Percentiles rank a stretch among this genome's conserved stretches.
phyloP scores from a whole-genome alignment of 2,888 invertebrate species.

The Rhyacophila evoluta region DNA sequence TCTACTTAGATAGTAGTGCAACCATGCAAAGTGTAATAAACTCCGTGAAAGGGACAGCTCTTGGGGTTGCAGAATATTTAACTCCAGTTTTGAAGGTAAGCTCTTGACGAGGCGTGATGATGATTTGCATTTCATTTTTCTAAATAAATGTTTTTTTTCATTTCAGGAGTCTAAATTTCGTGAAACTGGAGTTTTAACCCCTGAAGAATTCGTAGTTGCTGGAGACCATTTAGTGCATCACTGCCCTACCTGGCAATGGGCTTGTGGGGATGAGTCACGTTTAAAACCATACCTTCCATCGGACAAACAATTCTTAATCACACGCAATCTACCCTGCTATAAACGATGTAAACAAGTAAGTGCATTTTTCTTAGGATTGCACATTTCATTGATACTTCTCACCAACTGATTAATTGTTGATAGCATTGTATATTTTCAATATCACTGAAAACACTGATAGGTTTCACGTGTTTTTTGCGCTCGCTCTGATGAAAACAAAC shows the following conservation, averaged over 20 bases:
- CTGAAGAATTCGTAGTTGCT: slow-evolving; percentile 98
- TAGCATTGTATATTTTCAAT: too few relatives aligned
- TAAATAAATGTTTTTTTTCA: not conserved
- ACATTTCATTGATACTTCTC: not conserved
- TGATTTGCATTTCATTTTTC: slow-evolving; percentile 42
- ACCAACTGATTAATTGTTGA: not conserved
- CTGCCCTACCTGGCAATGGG: slow-evolving; percentile 99
- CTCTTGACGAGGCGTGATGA: slow-evolving; percentile 30
- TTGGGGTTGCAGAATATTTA: slow-evolving; percentile 95
- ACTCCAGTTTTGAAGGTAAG: slow-evolving; percentile 95
- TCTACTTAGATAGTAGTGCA: not conserved
- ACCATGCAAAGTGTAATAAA: slow-evolving; percentile 96
- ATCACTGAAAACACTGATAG: too few relatives aligned
- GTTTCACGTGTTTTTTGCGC: too few relatives aligned
- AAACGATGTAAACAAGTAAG: slow-evolving; percentile 90
- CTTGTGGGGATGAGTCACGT: slow-evolving; percentile 90
- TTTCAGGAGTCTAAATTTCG: slow-evolving; percentile 94
- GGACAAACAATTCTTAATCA: slow-evolving; percentile 97
- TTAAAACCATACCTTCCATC: slow-evolving; percentile 89
- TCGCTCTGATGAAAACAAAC: too few relatives aligned
- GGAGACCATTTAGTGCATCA: slow-evolving; percentile 99
- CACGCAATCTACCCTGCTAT: slow-evolving; percentile 96
- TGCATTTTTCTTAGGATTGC: not conserved
- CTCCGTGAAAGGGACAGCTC: slow-evolving; percentile 93
- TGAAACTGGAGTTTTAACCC: slow-evolving; percentile 98